phyloP scores from a whole-genome alignment of 2,888 invertebrate species.

The Dicyrtomina minuta region DNA sequence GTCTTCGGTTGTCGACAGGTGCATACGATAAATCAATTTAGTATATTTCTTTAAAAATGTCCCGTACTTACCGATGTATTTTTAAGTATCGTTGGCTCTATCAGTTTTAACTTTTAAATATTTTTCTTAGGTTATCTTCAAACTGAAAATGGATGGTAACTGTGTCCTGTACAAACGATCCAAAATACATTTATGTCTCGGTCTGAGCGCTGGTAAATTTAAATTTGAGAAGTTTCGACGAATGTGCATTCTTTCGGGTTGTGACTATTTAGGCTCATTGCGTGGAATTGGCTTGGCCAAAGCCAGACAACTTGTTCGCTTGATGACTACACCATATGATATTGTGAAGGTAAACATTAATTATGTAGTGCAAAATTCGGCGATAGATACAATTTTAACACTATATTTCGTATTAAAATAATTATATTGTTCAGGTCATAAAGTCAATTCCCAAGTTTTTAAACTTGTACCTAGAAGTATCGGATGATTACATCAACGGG shows the following conservation, averaged over 20 bases:
- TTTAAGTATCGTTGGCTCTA: too few species aligned
- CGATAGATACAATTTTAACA: too few species aligned
- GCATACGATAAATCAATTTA: too few species aligned
- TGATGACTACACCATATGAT: slow-evolving; percentile 70
- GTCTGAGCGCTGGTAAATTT: too few species aligned
- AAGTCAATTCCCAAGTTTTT: slow-evolving; percentile 77
- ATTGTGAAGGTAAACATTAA: slow-evolving; percentile 71
- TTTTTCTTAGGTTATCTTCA: slow-evolving; percentile 79
- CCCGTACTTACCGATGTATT: too few species aligned
- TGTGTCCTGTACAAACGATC: slow-evolving; percentile 77
- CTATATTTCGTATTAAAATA: too few species aligned
- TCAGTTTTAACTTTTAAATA: too few species aligned
- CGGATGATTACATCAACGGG: slow-evolving; percentile 79
- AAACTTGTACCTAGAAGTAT: slow-evolving; percentile 73
- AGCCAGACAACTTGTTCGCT: slow-evolving; percentile 73
- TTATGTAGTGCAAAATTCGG: too few species aligned
- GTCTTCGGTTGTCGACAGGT: slow-evolving; percentile 95
- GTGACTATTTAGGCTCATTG: slow-evolving; percentile 91
- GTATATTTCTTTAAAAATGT: too few species aligned
- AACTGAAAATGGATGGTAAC: slow-evolving; percentile 80
- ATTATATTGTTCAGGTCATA: slow-evolving; percentile 71
- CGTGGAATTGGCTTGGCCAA: slow-evolving; percentile 91
- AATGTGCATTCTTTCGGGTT: slow-evolving; percentile 97
- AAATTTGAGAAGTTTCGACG: slow-evolving; percentile 79
- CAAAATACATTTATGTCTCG: slow-evolving; percentile 72